phyloP scores from a whole-genome alignment of 2,888 invertebrate genomes.

The Panzeria rudis region DNA sequence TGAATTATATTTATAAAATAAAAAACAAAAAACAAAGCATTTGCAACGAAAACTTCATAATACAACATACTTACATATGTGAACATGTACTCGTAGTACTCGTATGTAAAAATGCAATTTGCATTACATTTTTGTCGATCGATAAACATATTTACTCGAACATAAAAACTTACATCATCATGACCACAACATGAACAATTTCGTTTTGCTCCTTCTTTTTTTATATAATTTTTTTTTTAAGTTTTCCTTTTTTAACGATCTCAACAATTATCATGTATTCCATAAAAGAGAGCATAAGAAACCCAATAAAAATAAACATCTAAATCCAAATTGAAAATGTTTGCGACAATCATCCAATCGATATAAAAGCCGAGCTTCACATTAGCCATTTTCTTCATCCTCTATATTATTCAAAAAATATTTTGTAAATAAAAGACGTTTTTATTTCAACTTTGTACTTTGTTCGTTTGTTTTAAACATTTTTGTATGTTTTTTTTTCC shows the following conservation, averaged over 20 bases:
- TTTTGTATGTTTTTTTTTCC: conserved; percentile 75
- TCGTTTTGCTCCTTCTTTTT: background rate
- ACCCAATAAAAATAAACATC: background rate
- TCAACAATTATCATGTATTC: background rate
- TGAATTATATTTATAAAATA: background rate
- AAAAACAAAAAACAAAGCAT: no score
- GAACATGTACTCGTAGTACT: background rate
- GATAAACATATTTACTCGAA: conserved; percentile 11
- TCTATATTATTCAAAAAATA: background rate
- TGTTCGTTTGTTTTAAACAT: conserved; percentile 74
- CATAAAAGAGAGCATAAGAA: background rate
- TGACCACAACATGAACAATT: conserved; percentile 4
- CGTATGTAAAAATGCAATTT: conserved; percentile 43
- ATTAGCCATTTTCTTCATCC: conserved; percentile 18
- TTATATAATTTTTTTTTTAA: background rate
- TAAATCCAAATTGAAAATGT: background rate
- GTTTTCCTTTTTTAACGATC: background rate
- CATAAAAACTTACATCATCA: background rate
- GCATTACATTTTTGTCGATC: conserved; percentile 55
- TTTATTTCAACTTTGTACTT: conserved; percentile 52
- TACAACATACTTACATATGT: conserved; percentile 15
- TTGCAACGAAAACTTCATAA: conserved; percentile 24
- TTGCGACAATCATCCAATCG: conserved; percentile 7
- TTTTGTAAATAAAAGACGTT: conserved; percentile 61
- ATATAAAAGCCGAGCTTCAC: conserved; percentile 1